Evolutionary conservation across 2,113 vertebrate species (phyloP).

Genomic region (Sterna hirundo): DNA sequence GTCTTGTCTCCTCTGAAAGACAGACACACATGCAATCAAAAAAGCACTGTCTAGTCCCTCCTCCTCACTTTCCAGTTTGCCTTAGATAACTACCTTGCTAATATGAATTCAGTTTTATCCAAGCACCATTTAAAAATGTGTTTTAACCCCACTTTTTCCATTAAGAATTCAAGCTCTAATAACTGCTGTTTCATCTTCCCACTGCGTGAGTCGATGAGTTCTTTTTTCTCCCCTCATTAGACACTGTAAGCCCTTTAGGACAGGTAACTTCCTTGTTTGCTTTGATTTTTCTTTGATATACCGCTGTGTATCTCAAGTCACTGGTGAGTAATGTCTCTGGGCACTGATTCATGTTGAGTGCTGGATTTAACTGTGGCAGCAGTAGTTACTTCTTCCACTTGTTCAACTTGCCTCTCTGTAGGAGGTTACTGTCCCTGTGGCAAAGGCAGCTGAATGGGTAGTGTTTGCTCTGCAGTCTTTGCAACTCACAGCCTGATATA

Average conservation of each 20-base stretch:
- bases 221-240: not conserved
- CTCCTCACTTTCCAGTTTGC: not conserved
- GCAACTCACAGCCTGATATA: not conserved
- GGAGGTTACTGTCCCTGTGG: conserved; percentile 1
- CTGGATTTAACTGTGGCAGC: not conserved
- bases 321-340: conserved; percentile 18
- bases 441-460: not conserved
- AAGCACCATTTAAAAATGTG: not conserved
- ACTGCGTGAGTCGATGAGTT: not conserved
- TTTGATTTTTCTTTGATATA: conserved; percentile 36
- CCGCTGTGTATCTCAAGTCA: not conserved
- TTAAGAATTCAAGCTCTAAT: not conserved
- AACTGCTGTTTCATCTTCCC: not conserved
- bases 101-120: not conserved
- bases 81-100: not conserved
- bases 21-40: not conserved
- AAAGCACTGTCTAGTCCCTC: not conserved
- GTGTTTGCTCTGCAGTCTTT: not conserved
- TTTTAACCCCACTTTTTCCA: not conserved
- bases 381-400: not conserved
- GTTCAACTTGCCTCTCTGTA: not conserved
- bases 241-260: not conserved
- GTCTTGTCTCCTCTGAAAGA: not conserved
- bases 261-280: conserved; percentile 23
- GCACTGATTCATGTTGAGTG: not conserved